Conservation (phyloP, 2,888 invertebrate species). For the Nudaria mundana region DNA sequence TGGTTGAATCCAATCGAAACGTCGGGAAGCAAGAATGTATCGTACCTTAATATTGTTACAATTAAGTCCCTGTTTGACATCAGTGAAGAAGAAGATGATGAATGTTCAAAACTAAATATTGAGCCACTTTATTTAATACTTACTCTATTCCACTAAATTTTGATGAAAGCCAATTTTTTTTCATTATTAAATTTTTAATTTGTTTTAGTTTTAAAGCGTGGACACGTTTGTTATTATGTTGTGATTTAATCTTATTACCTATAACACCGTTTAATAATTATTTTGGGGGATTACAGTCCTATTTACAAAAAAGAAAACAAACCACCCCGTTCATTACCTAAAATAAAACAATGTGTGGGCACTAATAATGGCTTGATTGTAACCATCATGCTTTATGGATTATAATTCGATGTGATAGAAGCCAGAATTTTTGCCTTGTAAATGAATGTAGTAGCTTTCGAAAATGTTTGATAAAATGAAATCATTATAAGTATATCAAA, state of each 20-base stretch:
- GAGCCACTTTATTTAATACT: too few species aligned
- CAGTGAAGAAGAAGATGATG: too few species aligned
- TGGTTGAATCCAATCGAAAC: too few species aligned
- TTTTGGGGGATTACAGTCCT: conserved; percentile 26
- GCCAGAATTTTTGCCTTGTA: conserved; percentile 9
- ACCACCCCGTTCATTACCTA: background rate
- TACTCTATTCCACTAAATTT: conserved; percentile 21
- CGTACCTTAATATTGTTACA: too few species aligned
- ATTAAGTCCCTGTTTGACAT: too few species aligned
- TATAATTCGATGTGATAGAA: conserved; percentile 14
- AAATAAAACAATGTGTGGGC: too few species aligned
- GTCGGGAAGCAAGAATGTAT: too few species aligned
- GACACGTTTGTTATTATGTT: conserved; percentile 35
- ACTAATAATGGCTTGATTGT: conserved; percentile 11
- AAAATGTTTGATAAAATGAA: conserved; percentile 16
- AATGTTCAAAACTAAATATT: too few species aligned
- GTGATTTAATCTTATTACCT: conserved; percentile 51
- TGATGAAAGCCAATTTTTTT: conserved; percentile 24
- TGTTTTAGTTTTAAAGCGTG: conserved; percentile 56
- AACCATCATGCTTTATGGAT: conserved; percentile 26
- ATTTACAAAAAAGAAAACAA: conserved; percentile 35
- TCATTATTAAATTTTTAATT: conserved; percentile 32
- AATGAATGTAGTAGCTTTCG: conserved; percentile 11
- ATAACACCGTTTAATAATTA: conserved; percentile 32
- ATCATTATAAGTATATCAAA: conserved; percentile 25